These are phyloP conservation scores for Chrysolina haemoptera DNA, from an alignment of 2,888 invertebrate species.

Conservation along the genomic window DNA sequence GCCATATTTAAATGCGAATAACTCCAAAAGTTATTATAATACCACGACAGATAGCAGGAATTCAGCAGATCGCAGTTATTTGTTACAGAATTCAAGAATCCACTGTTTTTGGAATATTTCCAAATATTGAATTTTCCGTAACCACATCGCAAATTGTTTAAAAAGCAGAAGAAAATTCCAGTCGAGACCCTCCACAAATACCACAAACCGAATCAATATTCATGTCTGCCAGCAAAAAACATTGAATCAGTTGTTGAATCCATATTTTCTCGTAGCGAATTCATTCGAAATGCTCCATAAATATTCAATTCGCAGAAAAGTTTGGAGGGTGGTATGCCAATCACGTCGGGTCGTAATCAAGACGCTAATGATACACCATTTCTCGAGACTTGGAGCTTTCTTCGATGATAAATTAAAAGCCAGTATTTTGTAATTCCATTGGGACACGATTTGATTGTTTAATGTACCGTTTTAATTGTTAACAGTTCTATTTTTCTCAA, in stretches of 20 bases:
- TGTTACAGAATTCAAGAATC: too few species aligned
- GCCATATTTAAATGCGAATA: too few species aligned
- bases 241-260: not conserved
- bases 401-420: slow-evolving; percentile 38
- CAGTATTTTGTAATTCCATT: slow-evolving; percentile 40
- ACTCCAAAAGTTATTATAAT: too few species aligned
- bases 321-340: slow-evolving; percentile 38
- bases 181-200: not conserved
- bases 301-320: slow-evolving; percentile 40
- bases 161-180: too few species aligned
- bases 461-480: slow-evolving; percentile 1
- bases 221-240: not conserved
- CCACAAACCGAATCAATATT: not conserved
- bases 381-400: slow-evolving; percentile 37
- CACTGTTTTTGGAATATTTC: too few species aligned
- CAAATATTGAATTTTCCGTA: too few species aligned
- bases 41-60: too few species aligned
- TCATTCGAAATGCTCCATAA: slow-evolving; percentile 28
- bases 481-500: not conserved
- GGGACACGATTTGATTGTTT: slow-evolving; percentile 20
- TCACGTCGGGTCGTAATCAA: slow-evolving; percentile 46
- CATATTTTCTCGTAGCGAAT: not conserved
- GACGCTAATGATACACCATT: slow-evolving; percentile 46
- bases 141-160: too few species aligned
- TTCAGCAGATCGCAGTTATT: too few species aligned